Base-by-base conservation (phyloP, 1,140 invertebrate genomes). In the Trissolcus basalis region DNA sequence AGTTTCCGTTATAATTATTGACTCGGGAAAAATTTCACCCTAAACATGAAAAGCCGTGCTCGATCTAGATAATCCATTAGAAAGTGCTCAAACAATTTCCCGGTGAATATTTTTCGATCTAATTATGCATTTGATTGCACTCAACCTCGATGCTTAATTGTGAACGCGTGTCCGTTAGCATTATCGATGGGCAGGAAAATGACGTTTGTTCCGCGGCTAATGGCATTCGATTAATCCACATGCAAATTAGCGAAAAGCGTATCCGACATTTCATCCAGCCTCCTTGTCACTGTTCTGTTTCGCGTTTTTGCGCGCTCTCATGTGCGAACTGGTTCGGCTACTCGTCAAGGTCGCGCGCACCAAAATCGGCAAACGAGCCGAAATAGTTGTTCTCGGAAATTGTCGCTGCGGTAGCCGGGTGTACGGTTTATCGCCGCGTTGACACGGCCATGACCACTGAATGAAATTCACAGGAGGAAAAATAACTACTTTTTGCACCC, bases 311-410 rank as follows among this genome's bases (percentile, higher is more conserved):
- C 19, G 64, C 47, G 54, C 15, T 6, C 39, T 13, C 44, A 33
- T 11, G 12, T 43, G 10, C 8, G 11, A 56, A 63, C 68, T 63
- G 68, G 68, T 71, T 41, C 54, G 69, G n/a, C 69, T 45, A 64
- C 47, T 64, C 60, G 53, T 64, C 69, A 72, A 72, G 69, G 69
- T 59, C 68, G 43, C 68, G 43, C 51, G 39, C 59, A 51, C 68
- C 53, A 64, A 71, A 71, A 71, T 71, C 59, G 47, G 50, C 59
- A 64, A 64, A 64, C 60, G 68, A 56, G 69, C 60, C 59, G 69
- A 72, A 72, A 72, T 72, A 58, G 68, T 63, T 36, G 36, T 71
- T 71, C 58, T 71, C 53, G 51, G 51, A 63, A 71, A 63, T 45
- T 56, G 45, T 63, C 68, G 51, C 19, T 55, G 13, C 27, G n/a